Conservation (phyloP, 64 coral and sea anemone genomes). For the Platygyra sinensis region DNA sequence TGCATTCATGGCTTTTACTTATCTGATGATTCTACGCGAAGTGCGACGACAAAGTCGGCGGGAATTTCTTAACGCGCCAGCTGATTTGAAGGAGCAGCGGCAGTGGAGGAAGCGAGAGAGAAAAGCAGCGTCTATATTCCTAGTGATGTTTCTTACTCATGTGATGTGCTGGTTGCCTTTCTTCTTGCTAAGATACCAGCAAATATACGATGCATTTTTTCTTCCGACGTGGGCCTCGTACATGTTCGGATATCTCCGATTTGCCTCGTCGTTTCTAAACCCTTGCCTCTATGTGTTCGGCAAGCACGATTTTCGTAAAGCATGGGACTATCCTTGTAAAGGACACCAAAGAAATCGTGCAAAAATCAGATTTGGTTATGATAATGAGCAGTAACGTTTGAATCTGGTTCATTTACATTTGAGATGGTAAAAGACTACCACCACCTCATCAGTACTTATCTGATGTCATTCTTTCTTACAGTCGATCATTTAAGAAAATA, state of each 20-base stretch:
- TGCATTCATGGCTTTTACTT: conserved; percentile 46
- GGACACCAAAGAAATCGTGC: neutral
- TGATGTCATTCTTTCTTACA: too few species aligned
- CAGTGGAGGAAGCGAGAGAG: conserved; percentile 20
- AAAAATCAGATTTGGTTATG: conserved; percentile 23
- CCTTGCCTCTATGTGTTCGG: conserved; percentile 73
- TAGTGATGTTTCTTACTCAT: conserved; percentile 45
- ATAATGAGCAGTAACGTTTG: conserved; percentile 30
- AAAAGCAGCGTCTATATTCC: conserved; percentile 53
- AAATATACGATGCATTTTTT: conserved; percentile 32
- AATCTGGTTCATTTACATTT: neutral
- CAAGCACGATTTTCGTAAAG: conserved; percentile 78
- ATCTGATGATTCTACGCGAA: conserved; percentile 43
- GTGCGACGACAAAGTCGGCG: conserved; percentile 49
- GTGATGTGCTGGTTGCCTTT: conserved; percentile 58
- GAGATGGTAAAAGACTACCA: too few species aligned
- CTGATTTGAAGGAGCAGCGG: conserved; percentile 8
- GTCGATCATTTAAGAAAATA: too few species aligned
- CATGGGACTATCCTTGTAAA: conserved; percentile 2
- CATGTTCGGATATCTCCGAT: conserved; percentile 61
- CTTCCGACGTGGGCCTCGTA: conserved; percentile 27
- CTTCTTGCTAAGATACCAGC: conserved; percentile 51
- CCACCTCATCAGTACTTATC: too few species aligned
- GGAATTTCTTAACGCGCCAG: conserved; percentile 31
- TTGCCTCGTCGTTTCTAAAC: conserved; percentile 67